Evolutionary conservation across 2,797 vertebrate genomes (phyloP), one percentile per base, ranked within the genome.

Genomic region (Knipowitschia caucasica): DNA sequence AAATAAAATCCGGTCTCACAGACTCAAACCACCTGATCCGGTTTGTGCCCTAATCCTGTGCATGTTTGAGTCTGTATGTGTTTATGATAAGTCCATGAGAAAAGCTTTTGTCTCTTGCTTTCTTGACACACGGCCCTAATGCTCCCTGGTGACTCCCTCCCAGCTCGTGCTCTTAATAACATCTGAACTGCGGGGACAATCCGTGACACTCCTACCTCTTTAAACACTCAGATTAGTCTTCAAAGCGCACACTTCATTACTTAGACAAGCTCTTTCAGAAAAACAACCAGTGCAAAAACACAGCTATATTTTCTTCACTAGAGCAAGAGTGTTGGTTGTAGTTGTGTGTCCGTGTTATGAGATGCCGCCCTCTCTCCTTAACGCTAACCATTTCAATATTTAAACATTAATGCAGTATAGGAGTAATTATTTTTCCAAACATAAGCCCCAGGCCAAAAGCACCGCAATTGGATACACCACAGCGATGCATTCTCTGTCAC

Each of bases 351-450:
- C 18, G 71, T 63, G 50, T 46, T 59, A 47, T 51, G 53, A 51
- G 51, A 80, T 64, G 64, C 67, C 33, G 57, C 72, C 63, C 53
- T 64, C 53, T 64, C 75, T 75, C 81, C 63, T 60, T 75, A 84
- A 86, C 75, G 75, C 80, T 76, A 84, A 85, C 75, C 77, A 63
- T 69, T 82, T 88, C 69, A 89, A 90, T 90, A 88, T 89, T 91
- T 91, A 88, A 91, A 81, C 75, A 87, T 70, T 67, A 88, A n/a
- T 77, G 81, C 82, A 84, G 84, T 85, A 80, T 71, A 82, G 68
- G 69, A 86, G 84, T 88, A 87, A 89, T 90, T 90, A 88, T 90
- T 90, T 89, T 86, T 80, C 86, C 77, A 91, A 91, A 90, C 88
- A 90, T 89, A 83, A 17, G 78, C 87, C 82, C 67, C 51, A 14